A percentile compares a stretch with the other conserved stretches of the same genome.
These are phyloP conservation scores for Chaetodon trifascialis DNA, from an alignment of 2,113 vertebrate genomes.

Conservation along the genomic window DNA sequence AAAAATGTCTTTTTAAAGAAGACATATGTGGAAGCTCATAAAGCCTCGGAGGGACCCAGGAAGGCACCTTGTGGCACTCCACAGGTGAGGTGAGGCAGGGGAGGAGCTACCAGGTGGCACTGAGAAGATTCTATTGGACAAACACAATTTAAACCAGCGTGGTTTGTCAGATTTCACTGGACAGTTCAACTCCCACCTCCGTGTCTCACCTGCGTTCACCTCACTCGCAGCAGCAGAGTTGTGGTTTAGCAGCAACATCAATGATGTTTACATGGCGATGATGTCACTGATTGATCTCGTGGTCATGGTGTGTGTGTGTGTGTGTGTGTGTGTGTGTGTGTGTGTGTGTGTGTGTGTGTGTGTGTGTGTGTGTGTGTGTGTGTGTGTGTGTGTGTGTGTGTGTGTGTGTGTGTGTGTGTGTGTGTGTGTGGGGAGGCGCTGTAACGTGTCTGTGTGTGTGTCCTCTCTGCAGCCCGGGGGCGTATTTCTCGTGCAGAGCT, in stretches of 20 bases:
- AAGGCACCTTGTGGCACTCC: no score
- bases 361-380: constrained; percentile 59
- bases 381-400: constrained; percentile 60
- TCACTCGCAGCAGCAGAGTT: not conserved
- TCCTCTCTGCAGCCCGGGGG: constrained; percentile 78
- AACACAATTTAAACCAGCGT: not conserved
- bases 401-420: no score
- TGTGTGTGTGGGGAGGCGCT: no score
- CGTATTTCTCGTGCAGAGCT: constrained; percentile 68
- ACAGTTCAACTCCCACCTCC: not conserved
- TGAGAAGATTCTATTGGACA: no score
- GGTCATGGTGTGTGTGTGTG: constrained; percentile 1
- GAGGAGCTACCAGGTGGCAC: no score
- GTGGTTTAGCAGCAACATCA: not conserved
- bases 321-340: constrained; percentile 17
- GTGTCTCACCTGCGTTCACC: not conserved
- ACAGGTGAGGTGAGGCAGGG: no score
- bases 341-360: constrained; percentile 59
- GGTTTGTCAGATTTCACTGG: not conserved
- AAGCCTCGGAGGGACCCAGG: no score
- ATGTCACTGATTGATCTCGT: not conserved
- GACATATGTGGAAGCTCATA: no score
- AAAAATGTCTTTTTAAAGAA: no score
- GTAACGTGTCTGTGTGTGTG: constrained; percentile 54
- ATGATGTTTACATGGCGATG: not conserved